Base-by-base conservation (phyloP, 2,797 vertebrate genomes). In the Tinamus major region DNA sequence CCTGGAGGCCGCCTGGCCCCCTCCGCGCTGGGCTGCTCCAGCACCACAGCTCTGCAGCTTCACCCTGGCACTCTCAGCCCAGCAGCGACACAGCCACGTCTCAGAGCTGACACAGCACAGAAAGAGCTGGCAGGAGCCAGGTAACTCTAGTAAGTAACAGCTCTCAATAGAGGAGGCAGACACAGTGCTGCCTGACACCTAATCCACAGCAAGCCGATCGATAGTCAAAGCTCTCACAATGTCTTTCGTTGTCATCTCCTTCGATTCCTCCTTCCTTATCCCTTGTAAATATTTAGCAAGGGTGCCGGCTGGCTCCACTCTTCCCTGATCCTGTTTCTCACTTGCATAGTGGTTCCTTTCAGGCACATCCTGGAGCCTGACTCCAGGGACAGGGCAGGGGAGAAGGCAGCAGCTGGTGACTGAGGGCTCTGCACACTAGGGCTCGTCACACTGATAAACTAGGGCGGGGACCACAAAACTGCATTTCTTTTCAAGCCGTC, bases 121-220 rank as follows among this genome's bases (percentile, higher is more conserved):
- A 55, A 46, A 44, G 27, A 37, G 31, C 51, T 27, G 61, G 61
- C 61, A 72, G 61, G 18, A 61, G 37, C 31, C 68, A 61, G 37
- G 53, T 24, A 74, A 37, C 44, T 6, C 49, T 15, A 9, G 6
- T 51, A 27, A 49, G 27, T 4, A 26, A 53, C 67, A 59, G 55
- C 19, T 27, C 5, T 0, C 63, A 48, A 15, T 1, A 1, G 9
- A 27, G 62, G n/a, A 33, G 42, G 35, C 81, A 39, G 53, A 55
- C 37, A 13, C 81, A 51, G 16, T 1, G 35, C 24, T 68, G 44
- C n/a, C 23, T 49, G n/a, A 56, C 63, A 31, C 19, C 5, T 11
- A 41, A 58, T 44, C 15, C 62, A 68, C 2, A 5, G 21, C 1
- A 1, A 44, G 55, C 18, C 2, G 12, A 63, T 3, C 3, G 35